Conservation (phyloP, 2,113 vertebrate species). For the Xiphophorus couchianus region DNA sequence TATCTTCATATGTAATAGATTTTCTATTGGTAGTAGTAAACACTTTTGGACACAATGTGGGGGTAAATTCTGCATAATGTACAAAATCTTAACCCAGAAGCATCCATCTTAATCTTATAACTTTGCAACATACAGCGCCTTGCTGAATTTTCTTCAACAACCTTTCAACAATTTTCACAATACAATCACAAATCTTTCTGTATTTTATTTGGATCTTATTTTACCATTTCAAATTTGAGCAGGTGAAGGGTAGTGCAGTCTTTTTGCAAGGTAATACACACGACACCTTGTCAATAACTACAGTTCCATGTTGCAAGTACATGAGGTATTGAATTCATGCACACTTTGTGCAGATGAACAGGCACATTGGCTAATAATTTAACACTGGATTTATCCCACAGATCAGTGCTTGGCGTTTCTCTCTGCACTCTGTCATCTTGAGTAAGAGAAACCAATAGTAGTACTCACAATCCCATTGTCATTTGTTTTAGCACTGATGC, state of each 20-base stretch:
- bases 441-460: constrained; percentile 13
- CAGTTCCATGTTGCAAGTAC: too few relatives aligned
- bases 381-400: constrained; percentile 47
- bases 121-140: too few relatives aligned
- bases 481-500: constrained; percentile 14
- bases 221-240: too few relatives aligned
- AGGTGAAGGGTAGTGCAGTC: too few relatives aligned
- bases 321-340: constrained; percentile 7
- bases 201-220: too few relatives aligned
- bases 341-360: constrained; percentile 34
- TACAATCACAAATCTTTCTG: too few relatives aligned
- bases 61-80: not conserved
- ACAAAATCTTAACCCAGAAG: too few relatives aligned
- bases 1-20: constrained; percentile 3
- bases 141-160: too few relatives aligned
- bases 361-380: constrained; percentile 34
- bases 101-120: too few relatives aligned
- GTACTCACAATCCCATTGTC: constrained; percentile 1
- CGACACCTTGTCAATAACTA: too few relatives aligned
- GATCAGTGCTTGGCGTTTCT: constrained; percentile 47
- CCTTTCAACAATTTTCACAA: too few relatives aligned
- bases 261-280: too few relatives aligned
- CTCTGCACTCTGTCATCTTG: constrained; percentile 46
- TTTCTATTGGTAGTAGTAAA: not conserved
- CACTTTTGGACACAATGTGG: constrained; percentile 1